Conservation (phyloP, 2,888 invertebrate genomes). For the Neuroscelio doddi region DNA sequence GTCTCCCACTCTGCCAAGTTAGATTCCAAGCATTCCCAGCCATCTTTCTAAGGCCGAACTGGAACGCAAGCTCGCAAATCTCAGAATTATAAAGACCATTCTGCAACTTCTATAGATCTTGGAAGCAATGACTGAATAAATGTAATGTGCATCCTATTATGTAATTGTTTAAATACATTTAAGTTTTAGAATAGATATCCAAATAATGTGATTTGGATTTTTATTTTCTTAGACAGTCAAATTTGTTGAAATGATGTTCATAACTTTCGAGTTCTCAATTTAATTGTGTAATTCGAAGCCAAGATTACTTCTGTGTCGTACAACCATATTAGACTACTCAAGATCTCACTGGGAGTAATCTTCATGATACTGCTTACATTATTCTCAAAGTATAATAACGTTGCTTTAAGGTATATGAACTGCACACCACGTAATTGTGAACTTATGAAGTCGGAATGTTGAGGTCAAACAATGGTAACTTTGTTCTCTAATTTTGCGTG, state of each 20-base stretch:
- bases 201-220: constrained; percentile 8
- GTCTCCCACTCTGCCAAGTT: constrained; percentile 25
- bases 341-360: constrained; percentile 33
- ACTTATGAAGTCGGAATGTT: not conserved
- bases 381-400: constrained; percentile 31
- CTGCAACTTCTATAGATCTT: constrained; percentile 17
- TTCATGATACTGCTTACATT: constrained; percentile 34
- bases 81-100: constrained; percentile 16
- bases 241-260: constrained; percentile 20
- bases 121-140: too few species aligned
- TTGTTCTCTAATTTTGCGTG: constrained; percentile 1
- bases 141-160: too few species aligned
- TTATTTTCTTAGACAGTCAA: constrained; percentile 9
- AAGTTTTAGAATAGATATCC: too few species aligned
- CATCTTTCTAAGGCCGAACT: constrained; percentile 11
- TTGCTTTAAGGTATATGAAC: constrained; percentile 19
- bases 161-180: too few species aligned
- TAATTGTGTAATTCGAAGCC: constrained; percentile 33
- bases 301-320: constrained; percentile 30
- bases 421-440: constrained; percentile 1
- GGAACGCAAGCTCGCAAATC: constrained; percentile 16
- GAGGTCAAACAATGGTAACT: not conserved
- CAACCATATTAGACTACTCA: constrained; percentile 24
- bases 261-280: constrained; percentile 28
- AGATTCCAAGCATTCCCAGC: constrained; percentile 18